Base-by-base conservation (phyloP, 2,888 invertebrate genomes). In the Fabriciana adippe region DNA sequence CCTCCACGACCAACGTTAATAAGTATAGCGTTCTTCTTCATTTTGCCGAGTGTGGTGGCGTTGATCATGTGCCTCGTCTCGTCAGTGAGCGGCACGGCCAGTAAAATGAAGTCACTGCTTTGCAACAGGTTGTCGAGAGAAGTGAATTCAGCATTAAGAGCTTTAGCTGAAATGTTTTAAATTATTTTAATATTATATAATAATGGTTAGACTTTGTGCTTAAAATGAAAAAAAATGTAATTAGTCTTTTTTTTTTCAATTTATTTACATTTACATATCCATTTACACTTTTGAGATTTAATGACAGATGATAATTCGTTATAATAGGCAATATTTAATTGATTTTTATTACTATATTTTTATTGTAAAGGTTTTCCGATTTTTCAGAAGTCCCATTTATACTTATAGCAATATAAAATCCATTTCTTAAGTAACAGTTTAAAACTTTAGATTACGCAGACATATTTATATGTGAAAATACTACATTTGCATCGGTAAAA, bases 1-100 rank as follows among this genome's bases (percentile, higher is more conserved):
- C 96, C 98, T 82, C 97, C 97, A 64, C 97, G 93, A 71, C 97
- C 96, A 18, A 96, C 95, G 81, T 99, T 99, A 48, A 99, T 93
- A 76, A 99, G 95, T 73, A 99, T 95, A 2, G 97, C 96, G 75
- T 94, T 96, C 14, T 93, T 91, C 88, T 98, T 99, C 99, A 99
- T 99, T 86, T 95, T 95, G 0, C 85, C 87, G 76, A 99, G 97
- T 0, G 96, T 95, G 1, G 93, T 89, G 47, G 92, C 92, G 83
- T 97, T 96, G 81, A 99, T 97, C 83, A 98, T 93, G 67, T 94
- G 94, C 65, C 89, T 94, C 0, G 98, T 99, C 78, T 97, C 95
- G 1, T 95, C 94, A 0, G 95, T 97, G 4, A 98, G 89, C 0
- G 98, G 95, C 72, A 96, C 95, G 14, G 96, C 95, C 0, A 95